Conservation (phyloP, 2,888 invertebrate species). For the Cryptocephalus primarius region DNA sequence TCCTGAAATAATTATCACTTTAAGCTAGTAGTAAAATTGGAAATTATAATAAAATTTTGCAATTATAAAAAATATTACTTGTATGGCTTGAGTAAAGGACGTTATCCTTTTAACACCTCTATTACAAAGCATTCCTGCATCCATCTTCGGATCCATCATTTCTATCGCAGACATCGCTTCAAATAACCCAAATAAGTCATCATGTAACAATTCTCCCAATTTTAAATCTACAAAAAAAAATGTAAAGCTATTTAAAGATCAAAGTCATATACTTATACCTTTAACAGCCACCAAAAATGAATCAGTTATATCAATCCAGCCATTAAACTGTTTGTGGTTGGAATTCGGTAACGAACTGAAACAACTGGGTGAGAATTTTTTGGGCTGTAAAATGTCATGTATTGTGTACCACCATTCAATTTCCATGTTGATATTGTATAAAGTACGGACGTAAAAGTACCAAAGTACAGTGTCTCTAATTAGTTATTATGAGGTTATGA, state of each 20-base stretch:
- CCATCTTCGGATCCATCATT: constrained; percentile 99
- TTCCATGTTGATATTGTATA: too few species aligned
- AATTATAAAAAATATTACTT: constrained; percentile 44
- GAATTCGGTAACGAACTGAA: background rate
- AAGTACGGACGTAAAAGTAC: too few species aligned
- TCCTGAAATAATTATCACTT: constrained; percentile 49
- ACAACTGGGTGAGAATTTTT: background rate
- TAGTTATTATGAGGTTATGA: too few species aligned
- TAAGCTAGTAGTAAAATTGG: too few species aligned
- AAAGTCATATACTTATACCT: constrained; percentile 13
- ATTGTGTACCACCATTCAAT: too few species aligned
- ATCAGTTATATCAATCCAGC: constrained; percentile 24
- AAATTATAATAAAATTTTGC: too few species aligned
- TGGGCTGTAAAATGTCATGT: too few species aligned
- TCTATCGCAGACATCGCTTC: constrained; percentile 99
- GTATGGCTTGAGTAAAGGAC: constrained; percentile 77
- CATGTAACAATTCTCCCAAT: constrained; percentile 85
- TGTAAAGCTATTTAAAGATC: background rate
- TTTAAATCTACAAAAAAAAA: constrained; percentile 48
- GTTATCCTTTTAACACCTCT: constrained; percentile 73
- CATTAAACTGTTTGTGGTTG: constrained; percentile 1
- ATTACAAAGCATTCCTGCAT: constrained; percentile 95
- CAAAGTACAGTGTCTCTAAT: too few species aligned
- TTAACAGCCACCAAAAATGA: constrained; percentile 25
- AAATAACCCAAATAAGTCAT: constrained; percentile 82